Evolutionary conservation across 2,888 invertebrate species (phyloP).

Genomic region (Leptinotarsa rubiginosa): DNA sequence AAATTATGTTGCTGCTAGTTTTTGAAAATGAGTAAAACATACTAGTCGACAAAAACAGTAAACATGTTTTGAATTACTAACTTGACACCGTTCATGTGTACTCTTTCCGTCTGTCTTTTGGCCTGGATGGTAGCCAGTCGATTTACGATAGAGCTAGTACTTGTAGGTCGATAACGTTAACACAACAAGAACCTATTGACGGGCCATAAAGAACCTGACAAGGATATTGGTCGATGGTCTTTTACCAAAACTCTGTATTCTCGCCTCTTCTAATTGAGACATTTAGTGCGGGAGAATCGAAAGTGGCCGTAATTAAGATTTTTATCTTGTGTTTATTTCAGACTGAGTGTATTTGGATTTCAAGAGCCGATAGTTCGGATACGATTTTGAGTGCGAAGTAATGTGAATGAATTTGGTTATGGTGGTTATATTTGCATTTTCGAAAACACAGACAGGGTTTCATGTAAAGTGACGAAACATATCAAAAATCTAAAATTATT

Average conservation of each 20-base stretch:
- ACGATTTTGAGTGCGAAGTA: background rate
- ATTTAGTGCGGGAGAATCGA: slow-evolving; percentile 16
- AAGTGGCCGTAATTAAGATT: slow-evolving; percentile 10
- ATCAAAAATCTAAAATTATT: too few species aligned
- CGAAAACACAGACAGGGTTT: too few species aligned
- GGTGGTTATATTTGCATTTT: background rate
- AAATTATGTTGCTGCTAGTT: too few species aligned
- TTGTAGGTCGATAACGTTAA: slow-evolving; percentile 63
- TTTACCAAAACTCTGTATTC: slow-evolving; percentile 35
- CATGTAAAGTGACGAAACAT: too few species aligned
- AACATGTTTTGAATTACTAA: background rate
- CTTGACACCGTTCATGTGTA: slow-evolving; percentile 8
- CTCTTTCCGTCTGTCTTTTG: background rate
- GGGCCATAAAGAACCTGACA: slow-evolving; percentile 51
- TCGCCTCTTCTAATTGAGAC: slow-evolving; percentile 26
- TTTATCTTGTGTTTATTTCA: background rate
- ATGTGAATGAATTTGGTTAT: background rate
- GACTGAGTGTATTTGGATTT: background rate
- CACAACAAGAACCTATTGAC: slow-evolving; percentile 54
- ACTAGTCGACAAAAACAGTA: background rate
- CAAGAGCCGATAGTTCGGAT: background rate
- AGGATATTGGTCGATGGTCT: slow-evolving; percentile 45
- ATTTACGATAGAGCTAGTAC: slow-evolving; percentile 63
- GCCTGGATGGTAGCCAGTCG: slow-evolving; percentile 59
- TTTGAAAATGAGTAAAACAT: background rate